Percentiles rank a stretch among this genome's conserved stretches.
Evolutionary conservation across 2,113 vertebrate genomes (phyloP).

Genomic region (Paracanthobrama guichenoti): DNA sequence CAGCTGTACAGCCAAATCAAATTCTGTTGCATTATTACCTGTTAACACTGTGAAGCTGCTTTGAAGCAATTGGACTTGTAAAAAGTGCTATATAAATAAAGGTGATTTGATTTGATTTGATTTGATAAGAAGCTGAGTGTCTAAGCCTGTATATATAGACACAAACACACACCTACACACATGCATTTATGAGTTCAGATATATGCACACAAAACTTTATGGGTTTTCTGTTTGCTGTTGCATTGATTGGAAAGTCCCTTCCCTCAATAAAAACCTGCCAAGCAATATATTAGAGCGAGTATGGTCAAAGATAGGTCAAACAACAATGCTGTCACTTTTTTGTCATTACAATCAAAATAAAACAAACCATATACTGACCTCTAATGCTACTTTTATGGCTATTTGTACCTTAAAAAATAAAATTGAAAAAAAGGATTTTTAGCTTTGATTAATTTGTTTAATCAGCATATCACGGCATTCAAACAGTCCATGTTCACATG

Average conservation of each 20-base stretch:
- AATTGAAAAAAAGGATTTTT: no score
- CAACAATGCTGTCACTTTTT: background rate
- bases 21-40: no score
- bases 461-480: background rate
- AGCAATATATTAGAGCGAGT: background rate
- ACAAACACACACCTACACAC: background rate
- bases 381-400: background rate
- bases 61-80: no score
- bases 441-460: background rate
- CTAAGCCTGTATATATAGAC: no score
- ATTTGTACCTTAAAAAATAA: no score
- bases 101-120: no score
- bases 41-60: no score
- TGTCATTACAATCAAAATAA: background rate
- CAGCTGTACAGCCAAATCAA: no score
- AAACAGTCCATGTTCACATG: background rate
- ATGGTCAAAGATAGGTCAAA: background rate
- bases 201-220: background rate
- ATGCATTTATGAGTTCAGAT: background rate
- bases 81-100: no score
- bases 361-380: background rate
- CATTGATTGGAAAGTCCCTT: slow-evolving; percentile 7
- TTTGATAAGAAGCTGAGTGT: no score
- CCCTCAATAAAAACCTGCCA: background rate
- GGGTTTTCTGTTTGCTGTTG: slow-evolving; percentile 18